Evolutionary conservation across 1,140 invertebrate species (phyloP), one percentile per base, ranked within the genome.

Genomic region (Drosophila littoralis): DNA sequence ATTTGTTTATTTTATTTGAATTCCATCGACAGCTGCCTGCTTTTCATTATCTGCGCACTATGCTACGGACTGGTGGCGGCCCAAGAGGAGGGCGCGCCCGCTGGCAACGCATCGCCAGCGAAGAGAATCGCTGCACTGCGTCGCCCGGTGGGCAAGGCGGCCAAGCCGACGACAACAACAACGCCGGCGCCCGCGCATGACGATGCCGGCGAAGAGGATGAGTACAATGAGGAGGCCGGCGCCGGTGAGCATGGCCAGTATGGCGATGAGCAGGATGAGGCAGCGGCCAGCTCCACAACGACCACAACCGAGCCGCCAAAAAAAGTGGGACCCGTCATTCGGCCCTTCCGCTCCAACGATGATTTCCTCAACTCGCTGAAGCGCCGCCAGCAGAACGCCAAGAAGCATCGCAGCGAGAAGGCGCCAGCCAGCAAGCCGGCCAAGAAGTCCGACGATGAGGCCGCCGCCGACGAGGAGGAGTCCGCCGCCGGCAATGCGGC

Each of bases 271-370:
- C 92, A 93, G 40, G 91, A 89, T 3, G 93, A 93, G 54, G 90
- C 75, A 15, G 92, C 61, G 3, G 90, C 88, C 7, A 93, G 93
- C 50, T 94, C 95, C 0, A 95, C 95, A 0, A 95, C 95, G 3
- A 95, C 95, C 0, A 94, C 95, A 1, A 95, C 95, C 1, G 95
- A 95, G 86, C 93, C 94, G 42, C 93, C 95, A 46, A 95, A 95
- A 78, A 91, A 95, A 22, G 93, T 94, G 42, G 93, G 93, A 1
- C 94, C 95, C 7, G 94, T 95, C 35, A 94, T 96, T 9, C 93
- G 95, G 32, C 94, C 95, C 2, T 96, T 95, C 92, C 94, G 95
- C 79, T 96, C 95, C 78, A 96, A 96, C 85, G 95, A 95, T 45
- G 95, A 96, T 76, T 93, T 96, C 13, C 91, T 96, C 45, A 95